phyloP scores from a whole-genome alignment of 2,113 vertebrate genomes.

The Trichechus manatus region DNA sequence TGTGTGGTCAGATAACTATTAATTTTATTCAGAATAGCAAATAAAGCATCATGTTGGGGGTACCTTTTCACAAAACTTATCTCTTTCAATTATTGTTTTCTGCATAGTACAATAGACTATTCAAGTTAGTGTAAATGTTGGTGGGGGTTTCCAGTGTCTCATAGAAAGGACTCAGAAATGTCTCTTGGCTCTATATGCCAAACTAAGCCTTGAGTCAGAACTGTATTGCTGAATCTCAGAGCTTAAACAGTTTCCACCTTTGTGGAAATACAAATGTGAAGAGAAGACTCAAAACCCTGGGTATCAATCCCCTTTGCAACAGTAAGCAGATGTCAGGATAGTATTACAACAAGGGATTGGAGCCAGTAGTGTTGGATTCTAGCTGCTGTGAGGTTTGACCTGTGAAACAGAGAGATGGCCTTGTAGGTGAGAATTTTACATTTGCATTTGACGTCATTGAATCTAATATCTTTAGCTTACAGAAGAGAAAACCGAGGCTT shows the following conservation, averaged over 20 bases:
- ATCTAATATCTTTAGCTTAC: not conserved
- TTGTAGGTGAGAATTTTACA: not conserved
- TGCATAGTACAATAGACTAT: not conserved
- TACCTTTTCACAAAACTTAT: not conserved
- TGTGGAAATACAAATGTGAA: not conserved
- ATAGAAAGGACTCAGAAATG: not conserved
- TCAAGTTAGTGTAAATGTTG: too few relatives aligned
- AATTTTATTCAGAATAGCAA: conserved; percentile 6
- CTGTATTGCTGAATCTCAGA: not conserved
- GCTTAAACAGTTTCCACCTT: not conserved
- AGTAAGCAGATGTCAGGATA: not conserved
- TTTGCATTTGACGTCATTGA: not conserved
- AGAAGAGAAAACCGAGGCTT: not conserved
- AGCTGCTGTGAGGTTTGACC: not conserved
- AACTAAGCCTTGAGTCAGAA: not conserved
- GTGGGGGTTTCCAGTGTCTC: not conserved
- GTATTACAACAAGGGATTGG: not conserved
- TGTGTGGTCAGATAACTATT: not conserved
- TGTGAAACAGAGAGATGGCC: not conserved
- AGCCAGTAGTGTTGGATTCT: not conserved
- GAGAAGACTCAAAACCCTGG: not conserved
- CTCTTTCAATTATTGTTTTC: not conserved
- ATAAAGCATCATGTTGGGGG: not conserved
- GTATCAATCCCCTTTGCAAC: not conserved
- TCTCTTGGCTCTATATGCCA: not conserved